Evolutionary conservation across 92 coral and sea anemone species (phyloP).

Genomic region (Plumapathes pennacea): DNA sequence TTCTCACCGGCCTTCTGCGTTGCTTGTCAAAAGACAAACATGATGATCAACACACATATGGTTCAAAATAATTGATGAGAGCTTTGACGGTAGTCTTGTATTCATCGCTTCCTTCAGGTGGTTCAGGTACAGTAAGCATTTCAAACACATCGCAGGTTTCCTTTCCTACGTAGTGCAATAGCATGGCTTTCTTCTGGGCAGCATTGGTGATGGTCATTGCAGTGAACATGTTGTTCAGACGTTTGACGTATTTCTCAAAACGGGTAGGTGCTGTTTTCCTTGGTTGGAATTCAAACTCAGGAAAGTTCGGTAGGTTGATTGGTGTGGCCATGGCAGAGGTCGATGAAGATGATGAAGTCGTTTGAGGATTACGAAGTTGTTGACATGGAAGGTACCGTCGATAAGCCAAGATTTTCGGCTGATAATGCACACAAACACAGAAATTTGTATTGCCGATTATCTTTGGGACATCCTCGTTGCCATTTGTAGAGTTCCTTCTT

Average conservation of each 20-base stretch:
- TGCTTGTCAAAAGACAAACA: conserved; percentile 39
- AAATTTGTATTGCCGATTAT: conserved; percentile 8
- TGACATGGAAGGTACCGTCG: conserved; percentile 7
- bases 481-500: conserved; percentile 5
- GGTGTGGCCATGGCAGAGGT: conserved; percentile 2
- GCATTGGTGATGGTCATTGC: conserved; percentile 53
- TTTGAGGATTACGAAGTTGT: background rate
- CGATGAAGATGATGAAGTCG: conserved; percentile 2
- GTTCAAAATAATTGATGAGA: conserved; percentile 35
- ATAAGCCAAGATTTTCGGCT: conserved; percentile 1
- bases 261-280: conserved; percentile 39
- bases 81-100: conserved; percentile 40
- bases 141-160: conserved; percentile 57
- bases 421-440: background rate
- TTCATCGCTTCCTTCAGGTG: conserved; percentile 39
- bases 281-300: conserved; percentile 54
- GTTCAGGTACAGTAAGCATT: conserved; percentile 34
- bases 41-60: conserved; percentile 47
- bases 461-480: conserved; percentile 10
- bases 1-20: conserved; percentile 41
- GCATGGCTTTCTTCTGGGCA: conserved; percentile 45
- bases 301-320: conserved; percentile 53
- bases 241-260: conserved; percentile 48
- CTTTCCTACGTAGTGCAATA: conserved; percentile 52
- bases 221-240: conserved; percentile 42